Conservation (phyloP, 2,888 invertebrate genomes). For the Ichneumoninae sp. region DNA sequence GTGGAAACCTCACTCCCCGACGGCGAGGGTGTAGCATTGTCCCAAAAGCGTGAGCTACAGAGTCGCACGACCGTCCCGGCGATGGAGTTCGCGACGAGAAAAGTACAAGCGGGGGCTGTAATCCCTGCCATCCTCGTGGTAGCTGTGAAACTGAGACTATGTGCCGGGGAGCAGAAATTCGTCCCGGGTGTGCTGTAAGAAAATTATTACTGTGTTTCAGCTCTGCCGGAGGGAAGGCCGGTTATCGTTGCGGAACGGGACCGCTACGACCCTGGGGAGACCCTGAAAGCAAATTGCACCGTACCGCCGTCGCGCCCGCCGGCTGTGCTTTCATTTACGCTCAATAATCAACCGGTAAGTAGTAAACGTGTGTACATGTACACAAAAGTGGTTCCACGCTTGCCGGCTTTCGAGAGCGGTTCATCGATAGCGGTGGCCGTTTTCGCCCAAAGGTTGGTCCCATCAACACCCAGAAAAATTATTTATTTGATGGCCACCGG, state of each 20-base stretch:
- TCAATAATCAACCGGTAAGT: conserved; percentile 92
- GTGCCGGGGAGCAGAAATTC: conserved; percentile 21
- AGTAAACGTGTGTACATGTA: background rate
- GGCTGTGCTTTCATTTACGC: conserved; percentile 90
- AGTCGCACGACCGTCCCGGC: background rate
- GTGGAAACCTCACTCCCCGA: background rate
- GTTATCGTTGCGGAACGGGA: conserved; percentile 90
- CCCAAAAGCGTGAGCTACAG: background rate
- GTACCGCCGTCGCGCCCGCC: conserved; percentile 91
- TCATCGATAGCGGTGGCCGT: background rate
- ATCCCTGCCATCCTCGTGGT: conserved; percentile 23
- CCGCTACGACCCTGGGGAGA: conserved; percentile 91
- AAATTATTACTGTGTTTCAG: conserved; percentile 86
- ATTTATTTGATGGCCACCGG: too few relatives aligned
- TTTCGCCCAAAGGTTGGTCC: too few relatives aligned
- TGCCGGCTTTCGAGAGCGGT: background rate
- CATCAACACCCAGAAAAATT: too few relatives aligned
- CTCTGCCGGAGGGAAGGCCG: conserved; percentile 89
- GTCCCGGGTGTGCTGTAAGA: conserved; percentile 41
- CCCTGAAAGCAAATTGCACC: conserved; percentile 91
- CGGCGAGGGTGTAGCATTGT: background rate
- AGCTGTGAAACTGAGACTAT: conserved; percentile 18
- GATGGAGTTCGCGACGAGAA: background rate
- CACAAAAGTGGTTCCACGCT: background rate
- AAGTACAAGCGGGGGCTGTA: conserved; percentile 6